Evolutionary conservation across 1,140 invertebrate species (phyloP), one percentile per base, ranked within the genome.

Genomic region (Drosophila eugracilis): DNA sequence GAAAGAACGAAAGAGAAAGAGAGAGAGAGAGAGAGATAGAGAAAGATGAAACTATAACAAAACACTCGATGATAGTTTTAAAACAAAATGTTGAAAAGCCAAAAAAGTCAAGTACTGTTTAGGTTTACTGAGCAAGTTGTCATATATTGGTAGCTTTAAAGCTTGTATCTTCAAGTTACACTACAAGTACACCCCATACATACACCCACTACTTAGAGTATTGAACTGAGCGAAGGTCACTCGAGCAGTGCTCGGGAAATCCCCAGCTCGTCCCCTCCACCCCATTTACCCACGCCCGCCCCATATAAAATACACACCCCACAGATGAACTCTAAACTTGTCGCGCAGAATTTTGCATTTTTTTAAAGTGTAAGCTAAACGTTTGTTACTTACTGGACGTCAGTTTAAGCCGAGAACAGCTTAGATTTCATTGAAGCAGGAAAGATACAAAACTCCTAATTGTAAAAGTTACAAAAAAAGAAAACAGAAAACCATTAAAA

Each of bases 141-240:
- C 81, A 85, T 80, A 84, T 79, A 84, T 84, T 85, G 81, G 81
- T 86, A 85, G 81, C 81, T 85, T 86, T 85, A 85, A 86, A 86
- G 81, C 81, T 85, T 85, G 81, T 85, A 74, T 86, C 77, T 85
- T 85, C 81, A 85, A 85, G 80, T 85, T 86, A 86, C 73, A 75
- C 66, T 59, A 60, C 54, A 77, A 59, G 63, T 48, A 57, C 67
- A 69, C 52, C 63, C 39, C 32, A 75, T 34, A 58, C 47, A 71
- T 26, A 72, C 10, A 76, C 24, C 44, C 65, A 86, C 81, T 85
- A 77, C 81, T 86, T 81, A 86, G 75, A 88, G 83, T 86, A 86
- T 86, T 86, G 79, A 77, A 65, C 24, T 41, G 77, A 57, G 73
- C 50, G 60, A 80, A 22, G 57, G 59, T 42, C 44, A 17, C 42